Conservation (phyloP, 2,888 invertebrate genomes). For the Ferrisia virgata region DNA sequence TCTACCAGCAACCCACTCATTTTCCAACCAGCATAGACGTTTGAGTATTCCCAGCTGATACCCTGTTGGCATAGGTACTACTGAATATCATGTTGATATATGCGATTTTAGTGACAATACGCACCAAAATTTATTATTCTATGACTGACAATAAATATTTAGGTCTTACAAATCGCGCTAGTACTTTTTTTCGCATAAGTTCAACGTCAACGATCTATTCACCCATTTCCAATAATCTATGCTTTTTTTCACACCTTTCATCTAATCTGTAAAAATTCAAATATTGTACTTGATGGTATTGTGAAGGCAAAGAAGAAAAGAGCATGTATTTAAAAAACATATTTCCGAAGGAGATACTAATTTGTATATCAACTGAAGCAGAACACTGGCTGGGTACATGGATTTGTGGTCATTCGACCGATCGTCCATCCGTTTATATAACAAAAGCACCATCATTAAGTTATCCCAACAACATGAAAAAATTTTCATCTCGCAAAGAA, state of each 20-base stretch:
- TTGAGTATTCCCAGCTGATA: too few species aligned
- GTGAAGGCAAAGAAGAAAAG: constrained; percentile 4
- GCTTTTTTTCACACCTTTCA: neutral
- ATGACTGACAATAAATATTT: neutral
- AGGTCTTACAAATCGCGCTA: neutral
- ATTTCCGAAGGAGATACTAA: constrained; percentile 11
- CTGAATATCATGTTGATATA: neutral
- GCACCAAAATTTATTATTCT: too few species aligned
- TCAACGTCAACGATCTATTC: neutral
- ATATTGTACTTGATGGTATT: neutral
- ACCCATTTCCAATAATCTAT: neutral
- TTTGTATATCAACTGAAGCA: constrained; percentile 28
- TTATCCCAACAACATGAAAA: constrained; percentile 7
- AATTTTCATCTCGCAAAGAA: neutral
- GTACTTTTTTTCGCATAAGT: neutral
- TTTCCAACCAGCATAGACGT: too few species aligned
- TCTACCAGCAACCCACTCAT: too few species aligned
- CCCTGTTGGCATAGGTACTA: too few species aligned
- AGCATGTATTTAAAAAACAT: neutral
- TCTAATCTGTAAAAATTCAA: neutral
- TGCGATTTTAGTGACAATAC: neutral
- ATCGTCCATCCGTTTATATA: constrained; percentile 9
- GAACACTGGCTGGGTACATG: neutral
- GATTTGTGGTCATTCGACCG: constrained; percentile 24
- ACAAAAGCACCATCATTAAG: constrained; percentile 19